These are phyloP conservation scores for Bolinopsis microptera DNA, from an alignment of 37 sponge, comb jelly and placozoan species.

Conservation along the genomic window DNA sequence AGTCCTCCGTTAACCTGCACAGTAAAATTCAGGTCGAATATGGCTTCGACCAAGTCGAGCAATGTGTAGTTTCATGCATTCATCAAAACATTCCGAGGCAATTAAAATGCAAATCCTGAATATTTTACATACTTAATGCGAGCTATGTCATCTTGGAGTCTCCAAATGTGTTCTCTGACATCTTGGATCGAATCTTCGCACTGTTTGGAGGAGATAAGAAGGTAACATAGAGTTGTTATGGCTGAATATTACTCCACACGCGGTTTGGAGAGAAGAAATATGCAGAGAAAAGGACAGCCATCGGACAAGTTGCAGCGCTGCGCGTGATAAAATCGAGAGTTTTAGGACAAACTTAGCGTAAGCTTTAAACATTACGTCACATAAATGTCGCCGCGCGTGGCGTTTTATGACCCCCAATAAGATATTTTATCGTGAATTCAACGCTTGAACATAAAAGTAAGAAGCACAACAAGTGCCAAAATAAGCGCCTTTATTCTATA, in stretches of 20 bases:
- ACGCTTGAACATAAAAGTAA: too few species aligned
- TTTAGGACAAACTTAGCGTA: slow-evolving; percentile 36
- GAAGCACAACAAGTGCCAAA: too few species aligned
- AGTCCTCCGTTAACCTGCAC: slow-evolving; percentile 4
- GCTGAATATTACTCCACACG: too few species aligned
- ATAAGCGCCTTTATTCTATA: too few species aligned
- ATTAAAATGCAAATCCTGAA: neutral
- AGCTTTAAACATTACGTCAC: neutral
- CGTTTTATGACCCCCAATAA: slow-evolving; percentile 31
- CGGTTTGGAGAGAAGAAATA: too few species aligned
- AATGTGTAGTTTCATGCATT: neutral
- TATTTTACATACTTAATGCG: slow-evolving; percentile 9
- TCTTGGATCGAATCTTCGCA: slow-evolving; percentile 3
- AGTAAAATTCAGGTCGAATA: neutral
- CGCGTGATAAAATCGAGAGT: slow-evolving; percentile 54
- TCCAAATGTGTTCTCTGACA: slow-evolving; percentile 33
- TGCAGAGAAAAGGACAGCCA: too few species aligned
- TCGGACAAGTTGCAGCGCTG: neutral
- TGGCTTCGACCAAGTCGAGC: neutral
- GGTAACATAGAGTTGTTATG: neutral
- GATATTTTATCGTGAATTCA: too few species aligned
- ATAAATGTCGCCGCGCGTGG: slow-evolving; percentile 30
- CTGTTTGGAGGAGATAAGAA: neutral
- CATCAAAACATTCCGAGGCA: neutral
- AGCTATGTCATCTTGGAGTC: slow-evolving; percentile 60